These are phyloP conservation scores for Saguinus imperator DNA, from an alignment of 2,113 vertebrate genomes.

Conservation along the genomic window DNA sequence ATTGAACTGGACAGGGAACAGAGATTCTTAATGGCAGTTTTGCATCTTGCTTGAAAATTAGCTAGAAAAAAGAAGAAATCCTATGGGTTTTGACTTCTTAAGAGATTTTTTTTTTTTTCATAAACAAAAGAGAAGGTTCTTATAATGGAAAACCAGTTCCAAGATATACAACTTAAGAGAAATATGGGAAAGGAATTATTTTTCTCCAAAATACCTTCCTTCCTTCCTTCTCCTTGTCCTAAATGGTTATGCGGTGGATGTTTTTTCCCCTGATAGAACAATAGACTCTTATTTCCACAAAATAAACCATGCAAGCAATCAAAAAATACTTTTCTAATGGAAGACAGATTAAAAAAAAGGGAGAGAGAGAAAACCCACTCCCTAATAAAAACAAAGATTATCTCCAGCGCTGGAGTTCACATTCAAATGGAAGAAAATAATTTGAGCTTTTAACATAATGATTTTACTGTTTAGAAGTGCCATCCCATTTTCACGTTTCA, in stretches of 20 bases:
- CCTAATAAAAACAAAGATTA: conserved; percentile 54
- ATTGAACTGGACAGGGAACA: conserved; percentile 70
- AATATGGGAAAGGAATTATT: conserved; percentile 80
- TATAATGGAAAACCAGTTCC: conserved; percentile 81
- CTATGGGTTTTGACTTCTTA: conserved; percentile 75
- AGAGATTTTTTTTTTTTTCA: conserved; percentile 63
- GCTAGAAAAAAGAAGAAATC: conserved; percentile 80
- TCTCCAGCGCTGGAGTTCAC: conserved; percentile 45
- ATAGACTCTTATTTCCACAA: conserved; percentile 80
- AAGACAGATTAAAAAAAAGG: conserved; percentile 35
- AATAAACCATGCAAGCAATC: conserved; percentile 71
- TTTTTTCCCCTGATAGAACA: conserved; percentile 75
- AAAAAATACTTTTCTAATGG: conserved; percentile 72
- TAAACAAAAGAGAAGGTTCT: conserved; percentile 81
- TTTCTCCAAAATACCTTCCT: conserved; percentile 84
- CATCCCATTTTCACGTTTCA: conserved; percentile 40
- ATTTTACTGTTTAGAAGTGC: conserved; percentile 60
- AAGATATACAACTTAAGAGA: conserved; percentile 84
- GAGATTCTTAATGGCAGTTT: conserved; percentile 72
- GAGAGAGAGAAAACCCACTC: conserved; percentile 9
- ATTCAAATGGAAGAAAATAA: conserved; percentile 67
- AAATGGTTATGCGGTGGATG: conserved; percentile 65
- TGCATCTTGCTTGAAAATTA: conserved; percentile 70
- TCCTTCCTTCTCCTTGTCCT: conserved; percentile 79
- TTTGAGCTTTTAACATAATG: conserved; percentile 57